phyloP scores from a whole-genome alignment of 2,888 invertebrate species.

The Sminthurides aquaticus region DNA sequence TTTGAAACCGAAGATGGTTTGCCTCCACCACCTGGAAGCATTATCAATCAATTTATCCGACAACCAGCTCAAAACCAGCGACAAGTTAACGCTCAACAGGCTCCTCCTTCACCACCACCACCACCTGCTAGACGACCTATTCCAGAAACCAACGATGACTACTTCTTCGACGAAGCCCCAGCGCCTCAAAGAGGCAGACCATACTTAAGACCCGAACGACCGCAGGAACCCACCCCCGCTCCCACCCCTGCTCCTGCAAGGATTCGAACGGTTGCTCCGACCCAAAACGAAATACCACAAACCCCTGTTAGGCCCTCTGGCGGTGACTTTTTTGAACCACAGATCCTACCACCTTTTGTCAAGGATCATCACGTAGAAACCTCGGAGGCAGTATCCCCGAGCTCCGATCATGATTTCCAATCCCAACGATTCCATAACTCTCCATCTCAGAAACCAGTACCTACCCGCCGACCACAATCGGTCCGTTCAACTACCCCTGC shows the following conservation, averaged over 20 bases:
- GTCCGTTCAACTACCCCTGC: constrained; percentile 7
- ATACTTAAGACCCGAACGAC: constrained; percentile 8
- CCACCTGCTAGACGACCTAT: constrained; percentile 5
- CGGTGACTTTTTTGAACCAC: constrained; percentile 14
- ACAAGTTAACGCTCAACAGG: constrained; percentile 3
- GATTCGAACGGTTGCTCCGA: neutral
- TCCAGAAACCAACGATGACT: neutral
- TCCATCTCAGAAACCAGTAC: neutral
- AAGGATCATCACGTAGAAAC: constrained; percentile 1
- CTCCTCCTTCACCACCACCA: constrained; percentile 3
- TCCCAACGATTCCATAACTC: constrained; percentile 11
- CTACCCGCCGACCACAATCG: neutral
- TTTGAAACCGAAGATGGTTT: constrained; percentile 9
- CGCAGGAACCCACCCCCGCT: neutral
- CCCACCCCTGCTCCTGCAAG: neutral
- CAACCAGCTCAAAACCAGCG: neutral
- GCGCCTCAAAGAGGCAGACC: constrained; percentile 10
- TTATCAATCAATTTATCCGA: constrained; percentile 19
- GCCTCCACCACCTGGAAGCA: neutral
- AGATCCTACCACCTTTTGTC: constrained; percentile 13
- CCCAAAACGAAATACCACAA: neutral
- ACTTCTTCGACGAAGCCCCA: neutral
- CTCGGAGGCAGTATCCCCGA: neutral
- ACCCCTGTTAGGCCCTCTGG: neutral
- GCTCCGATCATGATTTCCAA: constrained; percentile 4